Evolutionary conservation across 2,797 vertebrate genomes (phyloP).

Genomic region (Cuculus canorus): DNA sequence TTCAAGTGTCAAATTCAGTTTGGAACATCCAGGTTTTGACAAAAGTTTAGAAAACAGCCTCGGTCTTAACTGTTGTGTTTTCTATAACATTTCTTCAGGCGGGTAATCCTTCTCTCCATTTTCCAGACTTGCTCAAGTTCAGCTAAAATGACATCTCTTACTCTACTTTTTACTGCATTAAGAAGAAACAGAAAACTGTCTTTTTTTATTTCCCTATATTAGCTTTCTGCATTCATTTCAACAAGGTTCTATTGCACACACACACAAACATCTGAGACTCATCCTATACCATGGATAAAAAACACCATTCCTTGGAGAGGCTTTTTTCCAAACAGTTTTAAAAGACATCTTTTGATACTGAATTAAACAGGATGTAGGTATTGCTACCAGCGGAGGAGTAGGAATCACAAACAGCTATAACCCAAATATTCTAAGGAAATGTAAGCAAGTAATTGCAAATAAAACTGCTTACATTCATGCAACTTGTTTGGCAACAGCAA

Average conservation of each 20-base stretch:
- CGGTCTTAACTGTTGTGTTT: neutral
- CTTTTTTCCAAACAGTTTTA: slow-evolving; percentile 26
- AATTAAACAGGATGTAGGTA: slow-evolving; percentile 43
- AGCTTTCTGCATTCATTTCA: neutral
- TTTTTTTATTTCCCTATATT: neutral
- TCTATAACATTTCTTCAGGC: neutral
- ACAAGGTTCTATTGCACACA: slow-evolving; percentile 2
- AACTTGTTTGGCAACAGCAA: slow-evolving; percentile 80
- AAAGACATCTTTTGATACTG: slow-evolving; percentile 41
- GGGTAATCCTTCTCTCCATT: neutral
- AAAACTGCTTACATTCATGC: slow-evolving; percentile 78
- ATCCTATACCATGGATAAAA: neutral
- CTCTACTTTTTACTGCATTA: neutral
- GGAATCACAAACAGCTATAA: slow-evolving; percentile 62
- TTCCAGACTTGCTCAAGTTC: neutral
- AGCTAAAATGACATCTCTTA: slow-evolving; percentile 18
- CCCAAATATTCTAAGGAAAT: slow-evolving; percentile 66
- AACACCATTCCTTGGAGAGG: neutral
- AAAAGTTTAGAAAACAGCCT: neutral
- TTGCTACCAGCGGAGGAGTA: slow-evolving; percentile 16
- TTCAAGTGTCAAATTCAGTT: slow-evolving; percentile 25
- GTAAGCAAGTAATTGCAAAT: slow-evolving; percentile 80
- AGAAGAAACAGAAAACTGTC: neutral
- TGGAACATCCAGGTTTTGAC: neutral
- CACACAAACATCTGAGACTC: neutral